A percentile compares a stretch with the other conserved stretches of the same genome.
Conservation (phyloP, 2,797 vertebrate genomes). For the Bovichtus variegatus region DNA sequence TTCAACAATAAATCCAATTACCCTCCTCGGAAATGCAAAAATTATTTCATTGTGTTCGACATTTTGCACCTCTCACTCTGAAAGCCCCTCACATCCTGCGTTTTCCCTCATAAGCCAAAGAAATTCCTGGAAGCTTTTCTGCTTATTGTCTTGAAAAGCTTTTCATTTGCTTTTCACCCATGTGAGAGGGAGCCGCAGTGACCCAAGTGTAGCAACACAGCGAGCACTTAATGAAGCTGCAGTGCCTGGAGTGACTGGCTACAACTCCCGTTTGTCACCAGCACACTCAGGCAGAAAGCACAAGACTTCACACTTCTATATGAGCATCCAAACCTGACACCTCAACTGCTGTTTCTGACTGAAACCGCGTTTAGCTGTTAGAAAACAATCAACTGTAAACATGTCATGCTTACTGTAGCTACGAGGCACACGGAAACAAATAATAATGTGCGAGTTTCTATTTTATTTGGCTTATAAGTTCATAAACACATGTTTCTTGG, state of each 20-base stretch:
- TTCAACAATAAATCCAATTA: constrained; percentile 68
- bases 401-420: constrained; percentile 27
- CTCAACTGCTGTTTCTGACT: constrained; percentile 31
- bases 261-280: constrained; percentile 52
- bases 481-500: background rate
- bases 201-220: constrained; percentile 51
- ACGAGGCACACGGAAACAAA: constrained; percentile 12
- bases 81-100: background rate
- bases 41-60: constrained; percentile 61
- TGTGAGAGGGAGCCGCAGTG: constrained; percentile 46
- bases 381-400: constrained; percentile 43
- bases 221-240: constrained; percentile 71
- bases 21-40: constrained; percentile 39
- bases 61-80: constrained; percentile 27
- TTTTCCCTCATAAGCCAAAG: constrained; percentile 22
- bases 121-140: constrained; percentile 42
- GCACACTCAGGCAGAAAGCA: constrained; percentile 46
- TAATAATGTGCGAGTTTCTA: background rate
- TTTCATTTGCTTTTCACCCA: constrained; percentile 54
- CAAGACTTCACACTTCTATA: constrained; percentile 41
- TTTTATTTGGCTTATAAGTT: background rate
- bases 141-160: constrained; percentile 50
- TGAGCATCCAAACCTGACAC: constrained; percentile 36
- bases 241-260: constrained; percentile 57
- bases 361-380: constrained; percentile 28